These are phyloP conservation scores for Plumapathes pennacea DNA, from an alignment of 92 coral and sea anemone species.

Conservation along the genomic window DNA sequence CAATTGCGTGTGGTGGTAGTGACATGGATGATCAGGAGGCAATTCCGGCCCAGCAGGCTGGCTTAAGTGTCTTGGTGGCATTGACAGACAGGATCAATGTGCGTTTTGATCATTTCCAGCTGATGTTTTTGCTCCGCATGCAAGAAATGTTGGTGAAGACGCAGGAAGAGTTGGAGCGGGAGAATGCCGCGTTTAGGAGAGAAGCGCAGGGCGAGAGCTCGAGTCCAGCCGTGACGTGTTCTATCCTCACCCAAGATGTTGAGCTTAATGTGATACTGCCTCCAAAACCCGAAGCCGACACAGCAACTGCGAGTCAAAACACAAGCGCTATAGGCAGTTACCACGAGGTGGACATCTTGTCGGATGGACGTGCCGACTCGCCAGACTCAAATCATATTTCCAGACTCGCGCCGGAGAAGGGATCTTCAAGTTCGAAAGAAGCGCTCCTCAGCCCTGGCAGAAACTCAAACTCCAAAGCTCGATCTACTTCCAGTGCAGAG, in stretches of 20 bases:
- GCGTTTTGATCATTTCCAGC: constrained; percentile 89
- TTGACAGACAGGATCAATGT: constrained; percentile 56
- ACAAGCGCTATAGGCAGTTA: constrained; percentile 72
- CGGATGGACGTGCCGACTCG: constrained; percentile 50
- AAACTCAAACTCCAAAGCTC: constrained; percentile 9
- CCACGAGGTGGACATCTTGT: constrained; percentile 64
- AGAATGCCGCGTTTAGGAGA: neutral
- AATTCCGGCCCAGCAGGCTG: constrained; percentile 47
- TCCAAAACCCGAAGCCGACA: constrained; percentile 62
- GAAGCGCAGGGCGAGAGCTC: neutral
- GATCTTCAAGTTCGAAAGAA: constrained; percentile 1
- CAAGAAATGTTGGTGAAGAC: constrained; percentile 82
- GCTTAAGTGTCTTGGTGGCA: constrained; percentile 64
- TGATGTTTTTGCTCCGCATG: constrained; percentile 80
- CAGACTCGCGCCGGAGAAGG: constrained; percentile 14
- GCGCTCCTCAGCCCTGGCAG: neutral
- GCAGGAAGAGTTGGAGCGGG: constrained; percentile 63
- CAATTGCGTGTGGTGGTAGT: constrained; percentile 7
- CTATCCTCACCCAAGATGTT: constrained; percentile 69
- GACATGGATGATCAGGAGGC: constrained; percentile 6
- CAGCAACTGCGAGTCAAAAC: constrained; percentile 39
- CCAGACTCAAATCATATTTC: constrained; percentile 31
- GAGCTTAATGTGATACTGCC: constrained; percentile 76
- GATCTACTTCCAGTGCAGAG: constrained; percentile 7
- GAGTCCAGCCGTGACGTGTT: constrained; percentile 53